phyloP scores from a whole-genome alignment of 2,888 invertebrate genomes.

The Carabus problematicus region DNA sequence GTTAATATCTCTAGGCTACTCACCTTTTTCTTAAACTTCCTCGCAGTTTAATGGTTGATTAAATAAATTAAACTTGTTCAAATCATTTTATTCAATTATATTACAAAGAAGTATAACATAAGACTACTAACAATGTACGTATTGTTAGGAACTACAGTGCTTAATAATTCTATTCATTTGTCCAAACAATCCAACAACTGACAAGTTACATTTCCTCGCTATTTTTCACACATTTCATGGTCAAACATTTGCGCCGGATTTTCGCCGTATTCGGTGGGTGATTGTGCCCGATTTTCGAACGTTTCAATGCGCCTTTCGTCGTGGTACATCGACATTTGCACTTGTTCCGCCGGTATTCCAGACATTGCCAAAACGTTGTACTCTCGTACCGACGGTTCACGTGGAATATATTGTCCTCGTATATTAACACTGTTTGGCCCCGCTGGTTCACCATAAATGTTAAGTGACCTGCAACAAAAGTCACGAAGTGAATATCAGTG shows the following conservation, averaged over 20 bases:
- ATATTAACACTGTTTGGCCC: constrained; percentile 46
- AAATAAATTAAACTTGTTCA: too few species aligned
- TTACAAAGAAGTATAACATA: too few species aligned
- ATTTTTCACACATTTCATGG: constrained; percentile 18
- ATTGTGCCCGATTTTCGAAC: constrained; percentile 44
- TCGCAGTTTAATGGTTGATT: too few species aligned
- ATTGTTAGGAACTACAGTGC: too few species aligned
- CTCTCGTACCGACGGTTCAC: constrained; percentile 46
- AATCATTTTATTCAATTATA: too few species aligned
- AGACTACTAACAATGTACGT: too few species aligned
- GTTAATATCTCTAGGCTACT: too few species aligned
- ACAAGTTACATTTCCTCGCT: too few species aligned
- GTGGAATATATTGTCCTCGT: constrained; percentile 47
- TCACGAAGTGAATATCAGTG: neutral
- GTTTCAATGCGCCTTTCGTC: constrained; percentile 42
- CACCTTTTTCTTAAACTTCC: too few species aligned
- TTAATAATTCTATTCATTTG: too few species aligned
- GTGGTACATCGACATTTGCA: constrained; percentile 48
- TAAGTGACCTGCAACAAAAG: constrained; percentile 44
- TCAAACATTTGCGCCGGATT: constrained; percentile 35
- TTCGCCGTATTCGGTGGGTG: constrained; percentile 46
- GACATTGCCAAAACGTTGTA: constrained; percentile 49
- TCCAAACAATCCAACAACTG: too few species aligned
- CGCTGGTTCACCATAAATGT: constrained; percentile 47
- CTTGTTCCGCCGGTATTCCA: constrained; percentile 46